Conservation (phyloP, 92 coral and sea anemone genomes). For the Phenganax subtilis region DNA sequence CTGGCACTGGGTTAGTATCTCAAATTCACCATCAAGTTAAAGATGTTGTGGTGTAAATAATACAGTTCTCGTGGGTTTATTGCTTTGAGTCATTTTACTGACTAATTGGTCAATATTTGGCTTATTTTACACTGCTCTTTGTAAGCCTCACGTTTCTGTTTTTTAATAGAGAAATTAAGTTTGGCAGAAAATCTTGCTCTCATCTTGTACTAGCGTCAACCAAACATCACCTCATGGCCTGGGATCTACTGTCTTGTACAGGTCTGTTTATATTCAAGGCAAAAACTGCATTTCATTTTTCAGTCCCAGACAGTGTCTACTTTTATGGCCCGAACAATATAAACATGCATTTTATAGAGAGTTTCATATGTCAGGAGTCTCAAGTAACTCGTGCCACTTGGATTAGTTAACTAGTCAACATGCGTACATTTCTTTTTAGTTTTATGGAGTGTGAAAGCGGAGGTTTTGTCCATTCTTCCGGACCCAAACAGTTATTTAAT, state of each 20-base stretch:
- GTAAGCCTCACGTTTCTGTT: neutral
- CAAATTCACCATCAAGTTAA: no score
- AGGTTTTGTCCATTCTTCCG: conserved; percentile 51
- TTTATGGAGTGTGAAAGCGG: conserved; percentile 79
- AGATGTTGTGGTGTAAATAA: no score
- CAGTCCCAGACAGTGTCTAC: neutral
- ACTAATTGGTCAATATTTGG: no score
- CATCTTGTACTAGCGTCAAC: conserved; percentile 64
- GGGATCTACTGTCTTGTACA: conserved; percentile 71
- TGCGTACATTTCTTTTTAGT: conserved; percentile 44
- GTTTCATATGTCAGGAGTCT: neutral
- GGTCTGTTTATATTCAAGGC: conserved; percentile 36
- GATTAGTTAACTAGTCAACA: neutral
- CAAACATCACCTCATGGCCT: conserved; percentile 55
- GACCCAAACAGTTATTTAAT: conserved; percentile 71
- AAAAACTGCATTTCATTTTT: neutral
- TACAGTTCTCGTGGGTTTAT: no score
- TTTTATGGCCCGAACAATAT: neutral
- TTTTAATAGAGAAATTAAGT: conserved; percentile 53
- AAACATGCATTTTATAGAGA: neutral
- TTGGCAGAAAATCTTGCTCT: conserved; percentile 60
- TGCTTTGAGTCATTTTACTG: no score
- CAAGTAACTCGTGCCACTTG: neutral
- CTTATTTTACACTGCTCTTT: no score
- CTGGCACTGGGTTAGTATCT: no score